Conservation (phyloP, 2,888 invertebrate species). For the Habroteleia sp. region DNA sequence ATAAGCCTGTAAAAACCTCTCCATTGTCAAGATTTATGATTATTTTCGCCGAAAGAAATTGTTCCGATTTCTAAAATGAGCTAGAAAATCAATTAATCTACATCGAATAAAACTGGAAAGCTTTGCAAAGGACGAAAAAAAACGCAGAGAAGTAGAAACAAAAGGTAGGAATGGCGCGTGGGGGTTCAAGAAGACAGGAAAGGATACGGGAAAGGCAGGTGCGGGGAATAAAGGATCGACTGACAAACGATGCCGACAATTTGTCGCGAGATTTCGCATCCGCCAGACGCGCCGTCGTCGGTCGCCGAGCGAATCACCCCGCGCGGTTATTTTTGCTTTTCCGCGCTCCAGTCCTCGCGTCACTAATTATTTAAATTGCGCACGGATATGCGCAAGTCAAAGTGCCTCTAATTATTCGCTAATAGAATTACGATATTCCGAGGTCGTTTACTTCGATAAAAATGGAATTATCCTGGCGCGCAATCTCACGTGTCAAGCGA, state of each 20-base stretch:
- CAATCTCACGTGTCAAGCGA: slow-evolving; percentile 31
- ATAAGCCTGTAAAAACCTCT: too few species aligned
- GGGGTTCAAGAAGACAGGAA: slow-evolving; percentile 26
- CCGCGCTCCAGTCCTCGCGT: slow-evolving; percentile 37
- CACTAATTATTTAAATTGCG: slow-evolving; percentile 60
- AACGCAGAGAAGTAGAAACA: too few species aligned
- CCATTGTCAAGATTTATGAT: too few species aligned
- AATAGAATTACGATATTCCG: slow-evolving; percentile 63
- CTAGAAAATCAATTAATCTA: too few species aligned
- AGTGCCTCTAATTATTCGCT: slow-evolving; percentile 56
- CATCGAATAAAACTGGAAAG: too few species aligned
- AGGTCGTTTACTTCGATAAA: slow-evolving; percentile 54
- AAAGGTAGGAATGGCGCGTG: slow-evolving; percentile 14
- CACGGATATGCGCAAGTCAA: slow-evolving; percentile 58
- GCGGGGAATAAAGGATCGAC: slow-evolving; percentile 44
- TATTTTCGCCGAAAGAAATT: too few species aligned
- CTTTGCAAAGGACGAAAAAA: too few species aligned
- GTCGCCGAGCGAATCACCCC: slow-evolving; percentile 21
- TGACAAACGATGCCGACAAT: slow-evolving; percentile 47
- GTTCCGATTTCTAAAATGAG: too few species aligned
- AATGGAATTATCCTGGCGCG: slow-evolving; percentile 54
- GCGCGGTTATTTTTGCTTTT: slow-evolving; percentile 38
- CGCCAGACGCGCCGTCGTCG: slow-evolving; percentile 51
- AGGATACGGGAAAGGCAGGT: slow-evolving; percentile 22
- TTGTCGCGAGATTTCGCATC: slow-evolving; percentile 60